A percentile compares a stretch with the other conserved stretches of the same genome.
Conservation (phyloP, 1,140 invertebrate species). For the Neodiprion pinetum region DNA sequence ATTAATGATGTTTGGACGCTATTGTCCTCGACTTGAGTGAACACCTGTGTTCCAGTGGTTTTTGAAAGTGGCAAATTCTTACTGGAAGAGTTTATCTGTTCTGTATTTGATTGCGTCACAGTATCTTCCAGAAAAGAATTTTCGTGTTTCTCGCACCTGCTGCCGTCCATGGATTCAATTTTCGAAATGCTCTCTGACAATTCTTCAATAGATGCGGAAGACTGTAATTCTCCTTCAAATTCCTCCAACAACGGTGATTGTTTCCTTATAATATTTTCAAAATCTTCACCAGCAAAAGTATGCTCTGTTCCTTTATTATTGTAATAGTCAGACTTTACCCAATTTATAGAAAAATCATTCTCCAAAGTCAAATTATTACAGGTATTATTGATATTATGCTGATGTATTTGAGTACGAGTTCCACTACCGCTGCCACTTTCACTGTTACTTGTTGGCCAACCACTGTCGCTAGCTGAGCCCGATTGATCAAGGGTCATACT, state of each 20-base stretch:
- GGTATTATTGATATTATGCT: conserved; percentile 33
- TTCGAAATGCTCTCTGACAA: conserved; percentile 59
- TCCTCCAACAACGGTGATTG: conserved; percentile 48
- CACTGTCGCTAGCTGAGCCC: conserved; percentile 50
- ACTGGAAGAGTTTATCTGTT: conserved; percentile 27
- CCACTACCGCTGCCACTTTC: conserved; percentile 50
- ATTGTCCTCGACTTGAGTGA: conserved; percentile 53
- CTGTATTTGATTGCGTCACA: conserved; percentile 27
- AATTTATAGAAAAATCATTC: conserved; percentile 58
- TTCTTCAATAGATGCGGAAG: conserved; percentile 60
- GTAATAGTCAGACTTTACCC: conserved; percentile 49
- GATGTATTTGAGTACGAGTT: conserved; percentile 52
- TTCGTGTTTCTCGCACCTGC: conserved; percentile 19
- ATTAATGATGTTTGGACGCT: conserved; percentile 56
- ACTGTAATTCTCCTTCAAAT: conserved; percentile 53
- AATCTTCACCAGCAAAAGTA: conserved; percentile 30
- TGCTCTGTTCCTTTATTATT: conserved; percentile 37
- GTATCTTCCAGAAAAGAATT: conserved; percentile 54
- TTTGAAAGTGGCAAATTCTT: conserved; percentile 39
- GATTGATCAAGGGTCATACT: conserved; percentile 57
- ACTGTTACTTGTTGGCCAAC: conserved; percentile 53
- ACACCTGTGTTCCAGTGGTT: conserved; percentile 49
- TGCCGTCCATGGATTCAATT: conserved; percentile 37
- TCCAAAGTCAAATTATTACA: conserved; percentile 36
- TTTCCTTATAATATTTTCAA: conserved; percentile 51